phyloP scores from a whole-genome alignment of 92 coral and sea anemone genomes.

The Pocillopora meandrina region DNA sequence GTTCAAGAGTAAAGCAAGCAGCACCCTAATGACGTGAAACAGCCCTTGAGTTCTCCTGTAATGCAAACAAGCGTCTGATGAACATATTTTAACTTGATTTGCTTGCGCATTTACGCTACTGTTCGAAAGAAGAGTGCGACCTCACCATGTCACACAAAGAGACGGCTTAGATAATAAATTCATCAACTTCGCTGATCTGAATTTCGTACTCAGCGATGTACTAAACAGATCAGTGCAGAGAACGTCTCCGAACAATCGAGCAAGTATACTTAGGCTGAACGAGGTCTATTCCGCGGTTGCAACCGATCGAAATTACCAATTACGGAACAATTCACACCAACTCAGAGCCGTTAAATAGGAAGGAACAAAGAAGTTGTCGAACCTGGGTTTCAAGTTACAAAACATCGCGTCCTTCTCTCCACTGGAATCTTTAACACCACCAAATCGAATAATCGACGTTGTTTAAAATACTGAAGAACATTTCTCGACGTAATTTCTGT shows the following conservation, averaged over 20 bases:
- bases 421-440: neutral
- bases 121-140: too few relatives aligned
- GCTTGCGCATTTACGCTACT: too few relatives aligned
- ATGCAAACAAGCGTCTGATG: neutral
- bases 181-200: neutral
- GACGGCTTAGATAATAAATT: neutral
- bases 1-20: constrained; percentile 6
- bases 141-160: neutral
- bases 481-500: neutral
- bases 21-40: neutral
- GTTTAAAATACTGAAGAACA: neutral
- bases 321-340: neutral
- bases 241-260: neutral
- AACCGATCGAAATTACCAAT: neutral
- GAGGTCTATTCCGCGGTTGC: neutral
- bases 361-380: neutral
- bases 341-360: neutral
- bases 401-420: constrained; percentile 4
- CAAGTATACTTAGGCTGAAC: neutral
- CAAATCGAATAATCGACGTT: neutral
- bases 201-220: neutral
- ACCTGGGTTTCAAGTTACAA: constrained; percentile 10
- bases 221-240: neutral
- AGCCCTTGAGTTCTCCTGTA: neutral
- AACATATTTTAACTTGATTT: neutral